Base-by-base conservation (phyloP, 2,113 vertebrate genomes). In the Ploceus nigricollis region DNA sequence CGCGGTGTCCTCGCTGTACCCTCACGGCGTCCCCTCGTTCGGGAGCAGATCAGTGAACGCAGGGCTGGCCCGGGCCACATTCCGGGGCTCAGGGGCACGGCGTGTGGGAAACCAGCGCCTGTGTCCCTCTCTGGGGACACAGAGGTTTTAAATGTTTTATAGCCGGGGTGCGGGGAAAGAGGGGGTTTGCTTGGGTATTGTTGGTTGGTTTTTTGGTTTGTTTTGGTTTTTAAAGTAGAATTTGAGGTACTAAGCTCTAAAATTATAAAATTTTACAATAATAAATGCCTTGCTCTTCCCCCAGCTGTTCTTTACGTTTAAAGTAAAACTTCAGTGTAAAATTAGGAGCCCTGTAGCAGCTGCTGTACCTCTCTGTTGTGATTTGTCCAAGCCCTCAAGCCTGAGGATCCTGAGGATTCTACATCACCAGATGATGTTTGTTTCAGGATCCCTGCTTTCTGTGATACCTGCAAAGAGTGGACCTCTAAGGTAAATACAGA, bases 391-490 rank as follows among this genome's bases (percentile, higher is more conserved):
- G 60, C 50, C 33, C 27, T 82, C 25, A 3, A 20, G 48, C 37
- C 51, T n/a, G 28, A 39, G 30, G 10, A 27, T 57, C 28, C 6
- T 6, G 50, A 40, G 21, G 80, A 24, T 39, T 66, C 40, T 9
- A 0, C 23, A 6, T 20, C 15, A 4, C 7, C 17, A 31, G 31
- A 9, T 28, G 27, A 15, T 1, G 2, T 58, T 47, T 15, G 17
- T 47, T 81, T 30, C 45, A 42, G 57, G 16, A 51, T 64, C 21
- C 0, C 6, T 14, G 0, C 42, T 45, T 42, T 2, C 25, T 4
- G 0, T 27, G 12, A 6, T 20, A 23, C 14, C 58, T n/a, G 51
- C 10, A 4, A 33, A 9, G 60, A 35, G 4, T 1, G 13, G 33
- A 23, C 27, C 21, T 44, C 25, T 25, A 6, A n/a, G 31, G n/a